Evolutionary conservation across 2,888 invertebrate species (phyloP).

Genomic region (Leucoma salicis): DNA sequence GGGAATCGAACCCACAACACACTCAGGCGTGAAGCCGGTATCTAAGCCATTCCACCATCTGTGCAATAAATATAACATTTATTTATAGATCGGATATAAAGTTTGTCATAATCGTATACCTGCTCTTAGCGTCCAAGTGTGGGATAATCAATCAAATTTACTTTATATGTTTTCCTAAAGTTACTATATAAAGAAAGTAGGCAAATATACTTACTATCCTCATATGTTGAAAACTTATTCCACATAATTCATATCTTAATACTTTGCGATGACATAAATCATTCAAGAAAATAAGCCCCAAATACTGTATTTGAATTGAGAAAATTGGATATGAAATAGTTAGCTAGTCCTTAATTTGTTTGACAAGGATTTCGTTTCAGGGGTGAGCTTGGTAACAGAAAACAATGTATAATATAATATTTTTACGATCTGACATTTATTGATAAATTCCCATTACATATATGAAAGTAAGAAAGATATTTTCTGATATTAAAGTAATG

Average conservation of each 20-base stretch:
- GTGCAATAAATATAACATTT: too few relatives aligned
- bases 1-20: too few relatives aligned
- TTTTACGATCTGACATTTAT: constrained; percentile 24
- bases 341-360: constrained; percentile 27
- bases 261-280: not conserved
- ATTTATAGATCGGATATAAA: too few relatives aligned
- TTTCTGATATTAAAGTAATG: not conserved
- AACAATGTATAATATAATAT: not conserved
- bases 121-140: not conserved
- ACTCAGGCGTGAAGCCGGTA: too few relatives aligned
- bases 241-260: not conserved
- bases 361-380: constrained; percentile 40
- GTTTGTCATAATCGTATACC: too few relatives aligned
- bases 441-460: constrained; percentile 20
- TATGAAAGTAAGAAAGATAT: too few relatives aligned
- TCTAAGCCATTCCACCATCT: too few relatives aligned
- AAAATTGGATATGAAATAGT: not conserved
- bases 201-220: constrained; percentile 11
- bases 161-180: constrained; percentile 12
- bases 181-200: not conserved
- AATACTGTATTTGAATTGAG: not conserved
- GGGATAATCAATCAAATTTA: constrained; percentile 26
- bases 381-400: constrained; percentile 6
- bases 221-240: not conserved
- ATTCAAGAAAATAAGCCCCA: too few relatives aligned